phyloP scores from a whole-genome alignment of 2,113 vertebrate genomes.

The Macrotis lagotis region DNA sequence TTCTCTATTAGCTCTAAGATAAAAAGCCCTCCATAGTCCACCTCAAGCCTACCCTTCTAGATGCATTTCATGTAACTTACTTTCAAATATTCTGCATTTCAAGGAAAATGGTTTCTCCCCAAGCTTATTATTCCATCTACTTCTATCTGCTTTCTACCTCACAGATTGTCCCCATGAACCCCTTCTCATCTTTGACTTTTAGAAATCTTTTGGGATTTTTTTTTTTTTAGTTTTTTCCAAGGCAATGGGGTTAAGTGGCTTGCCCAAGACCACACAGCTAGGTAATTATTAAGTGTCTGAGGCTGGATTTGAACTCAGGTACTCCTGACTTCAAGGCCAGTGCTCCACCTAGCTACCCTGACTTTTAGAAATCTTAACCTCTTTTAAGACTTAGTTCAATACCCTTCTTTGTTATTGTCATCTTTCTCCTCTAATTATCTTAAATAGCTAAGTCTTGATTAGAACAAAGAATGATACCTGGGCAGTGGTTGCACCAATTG shows the following conservation, averaged over 20 bases:
- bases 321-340: no score
- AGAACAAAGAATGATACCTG: not conserved
- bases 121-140: not conserved
- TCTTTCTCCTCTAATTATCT: not conserved
- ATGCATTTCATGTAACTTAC: not conserved
- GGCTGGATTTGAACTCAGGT: no score
- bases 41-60: not conserved
- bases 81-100: not conserved
- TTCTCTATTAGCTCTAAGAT: not conserved
- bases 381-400: not conserved
- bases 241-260: no score
- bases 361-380: not conserved
- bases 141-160: not conserved
- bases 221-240: no score
- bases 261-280: no score
- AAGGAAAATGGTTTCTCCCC: not conserved
- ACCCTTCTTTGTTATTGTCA: not conserved
- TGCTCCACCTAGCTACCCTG: no score
- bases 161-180: not conserved
- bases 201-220: no score
- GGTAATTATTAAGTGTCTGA: no score
- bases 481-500: not conserved
- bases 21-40: not conserved
- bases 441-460: not conserved
- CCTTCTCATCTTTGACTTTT: not conserved